A percentile compares a stretch with the other conserved stretches of the same genome.
Conservation (phyloP, 2,113 vertebrate species). For the Tricholaema leucomelas region DNA sequence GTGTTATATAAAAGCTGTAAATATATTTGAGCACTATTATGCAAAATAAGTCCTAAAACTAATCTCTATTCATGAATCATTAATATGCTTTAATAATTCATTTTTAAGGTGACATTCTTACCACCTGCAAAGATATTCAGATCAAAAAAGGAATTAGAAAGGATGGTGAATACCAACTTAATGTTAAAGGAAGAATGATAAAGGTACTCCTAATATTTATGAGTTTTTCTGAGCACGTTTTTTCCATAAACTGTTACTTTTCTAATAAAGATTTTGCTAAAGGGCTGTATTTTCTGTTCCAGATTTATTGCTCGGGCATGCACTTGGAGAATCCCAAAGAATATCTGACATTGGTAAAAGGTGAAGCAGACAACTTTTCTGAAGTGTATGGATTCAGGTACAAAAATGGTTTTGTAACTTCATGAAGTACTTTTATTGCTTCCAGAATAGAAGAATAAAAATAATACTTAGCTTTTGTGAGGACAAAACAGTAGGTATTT, state of each 20-base stretch:
- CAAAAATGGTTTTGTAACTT: not conserved
- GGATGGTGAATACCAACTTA: constrained; percentile 89
- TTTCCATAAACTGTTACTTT: not conserved
- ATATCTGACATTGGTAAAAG: constrained; percentile 88
- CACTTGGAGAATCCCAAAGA: constrained; percentile 86
- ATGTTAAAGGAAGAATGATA: constrained; percentile 82
- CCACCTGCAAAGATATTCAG: constrained; percentile 89
- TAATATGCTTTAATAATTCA: constrained; percentile 33
- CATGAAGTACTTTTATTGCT: not conserved
- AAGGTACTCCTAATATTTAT: constrained; percentile 80
- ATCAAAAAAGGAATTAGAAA: constrained; percentile 79
- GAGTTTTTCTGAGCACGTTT: not conserved
- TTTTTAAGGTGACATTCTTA: constrained; percentile 83
- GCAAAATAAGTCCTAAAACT: not conserved
- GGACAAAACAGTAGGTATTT: not conserved
- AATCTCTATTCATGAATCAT: not conserved
- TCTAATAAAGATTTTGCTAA: constrained; percentile 20
- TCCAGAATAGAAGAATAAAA: not conserved
- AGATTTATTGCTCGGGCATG: constrained; percentile 94
- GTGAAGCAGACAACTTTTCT: constrained; percentile 94
- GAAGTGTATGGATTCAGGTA: constrained; percentile 93
- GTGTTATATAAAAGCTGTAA: constrained; percentile 22
- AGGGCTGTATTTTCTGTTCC: constrained; percentile 33
- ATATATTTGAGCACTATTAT: not conserved
- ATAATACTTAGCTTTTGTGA: not conserved